Evolutionary conservation across 2,888 invertebrate genomes (phyloP), one percentile per base, ranked within the genome.

Genomic region (Dryadula phaetusa): DNA sequence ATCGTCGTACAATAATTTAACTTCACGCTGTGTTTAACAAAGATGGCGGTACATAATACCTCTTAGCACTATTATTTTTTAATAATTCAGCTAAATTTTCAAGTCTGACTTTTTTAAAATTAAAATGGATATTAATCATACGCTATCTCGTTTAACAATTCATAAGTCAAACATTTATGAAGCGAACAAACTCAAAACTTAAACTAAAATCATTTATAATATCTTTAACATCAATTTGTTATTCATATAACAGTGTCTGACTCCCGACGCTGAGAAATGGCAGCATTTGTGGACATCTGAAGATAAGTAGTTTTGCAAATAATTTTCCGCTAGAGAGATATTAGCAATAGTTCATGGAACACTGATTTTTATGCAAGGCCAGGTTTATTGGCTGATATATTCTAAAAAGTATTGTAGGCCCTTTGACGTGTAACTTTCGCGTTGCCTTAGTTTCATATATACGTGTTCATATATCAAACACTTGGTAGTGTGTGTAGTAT

Each of bases 181-280:
- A 54, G 14, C 20, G 34, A 12, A 54, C n/a, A 25, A 37, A 25
- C n/a, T 25, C 6, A 25, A 25, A 25, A 49, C 25, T 49, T 25
- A 49, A 49, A 49, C 49, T 25, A 49, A n/a, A 49, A 25, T 49
- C 22, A 49, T 49, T 49, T 49, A 49, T 49, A 37, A 37, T 32
- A 32, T 37, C 37, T 37, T 37, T 37, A 49, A 49, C 25, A 52
- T 28, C 25, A 34, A 64, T 64, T 56, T 56, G 28, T 58, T 58
- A 58, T 40, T 25, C 49, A 58, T 47, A 58, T 49, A 64, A 58
- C 47, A 49, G 47, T 58, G 32, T 5, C 58, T 20, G 54, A 46
- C 14, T 44, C 6, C 7, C 44, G 63, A 63, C 44, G 22, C 10
- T 54, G 63, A 63, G 34, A 34, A 54, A 63, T 54, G 32, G 16